Conservation (phyloP, 2,888 invertebrate species). For the Ischnura elegans region DNA sequence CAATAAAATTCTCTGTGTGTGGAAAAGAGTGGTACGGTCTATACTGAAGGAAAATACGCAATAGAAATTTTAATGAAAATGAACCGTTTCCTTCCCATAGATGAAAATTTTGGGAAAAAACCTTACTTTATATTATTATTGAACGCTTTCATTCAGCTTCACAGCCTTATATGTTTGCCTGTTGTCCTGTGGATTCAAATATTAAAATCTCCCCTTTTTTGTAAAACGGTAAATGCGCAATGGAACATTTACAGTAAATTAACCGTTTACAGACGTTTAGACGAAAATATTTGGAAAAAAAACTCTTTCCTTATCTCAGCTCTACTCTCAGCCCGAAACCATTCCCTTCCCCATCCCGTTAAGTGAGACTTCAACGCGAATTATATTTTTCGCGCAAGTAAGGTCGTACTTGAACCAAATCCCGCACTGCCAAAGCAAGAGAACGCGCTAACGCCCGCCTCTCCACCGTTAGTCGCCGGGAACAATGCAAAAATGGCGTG, state of each 20-base stretch:
- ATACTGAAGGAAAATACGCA: no score
- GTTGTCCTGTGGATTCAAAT: no score
- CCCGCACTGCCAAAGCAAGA: not conserved
- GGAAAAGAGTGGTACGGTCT: no score
- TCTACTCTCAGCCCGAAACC: not conserved
- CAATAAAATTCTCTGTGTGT: no score
- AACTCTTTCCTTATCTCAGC: not conserved
- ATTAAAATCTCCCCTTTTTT: no score
- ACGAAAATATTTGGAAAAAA: not conserved
- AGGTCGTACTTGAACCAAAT: conserved; percentile 4
- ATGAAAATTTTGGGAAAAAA: no score
- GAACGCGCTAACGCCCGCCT: not conserved
- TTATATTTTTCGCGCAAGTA: not conserved
- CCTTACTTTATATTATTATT: no score
- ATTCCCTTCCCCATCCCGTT: no score
- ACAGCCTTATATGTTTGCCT: no score
- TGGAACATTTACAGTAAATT: not conserved
- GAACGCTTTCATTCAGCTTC: no score
- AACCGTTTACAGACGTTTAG: not conserved
- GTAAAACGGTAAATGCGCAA: not conserved
- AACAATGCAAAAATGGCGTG: not conserved
- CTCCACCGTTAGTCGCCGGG: not conserved
- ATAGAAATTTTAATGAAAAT: no score
- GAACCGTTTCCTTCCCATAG: no score
- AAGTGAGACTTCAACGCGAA: not conserved